A percentile compares a stretch with the other conserved stretches of the same genome.
Evolutionary conservation across 2,113 vertebrate species (phyloP).

Genomic region (Symphodus melops): DNA sequence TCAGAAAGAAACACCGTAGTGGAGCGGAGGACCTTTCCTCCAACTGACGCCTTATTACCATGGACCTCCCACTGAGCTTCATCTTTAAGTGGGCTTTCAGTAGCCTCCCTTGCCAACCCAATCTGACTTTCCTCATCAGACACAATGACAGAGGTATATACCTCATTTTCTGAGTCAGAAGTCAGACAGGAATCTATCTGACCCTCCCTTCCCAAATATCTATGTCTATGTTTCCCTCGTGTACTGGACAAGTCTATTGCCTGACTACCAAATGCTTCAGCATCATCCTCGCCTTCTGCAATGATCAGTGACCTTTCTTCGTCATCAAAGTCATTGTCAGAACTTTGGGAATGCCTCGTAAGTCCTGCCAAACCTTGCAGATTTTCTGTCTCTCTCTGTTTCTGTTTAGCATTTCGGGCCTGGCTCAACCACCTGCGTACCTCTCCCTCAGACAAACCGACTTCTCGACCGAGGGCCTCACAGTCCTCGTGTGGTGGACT

Average conservation of each 20-base stretch:
- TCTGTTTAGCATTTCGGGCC: slow-evolving; percentile 75
- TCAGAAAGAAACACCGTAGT: slow-evolving; percentile 85
- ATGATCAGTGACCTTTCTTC: slow-evolving; percentile 80
- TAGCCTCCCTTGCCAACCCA: slow-evolving; percentile 70
- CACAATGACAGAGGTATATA: slow-evolving; percentile 85
- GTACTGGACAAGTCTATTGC: slow-evolving; percentile 81
- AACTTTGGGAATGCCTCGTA: slow-evolving; percentile 27
- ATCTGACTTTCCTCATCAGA: slow-evolving; percentile 84
- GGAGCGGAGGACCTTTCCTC: slow-evolving; percentile 84
- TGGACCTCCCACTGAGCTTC: slow-evolving; percentile 60
- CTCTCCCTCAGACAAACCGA: slow-evolving; percentile 81
- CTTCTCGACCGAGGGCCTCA: slow-evolving; percentile 82
- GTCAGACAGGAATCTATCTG: slow-evolving; percentile 79
- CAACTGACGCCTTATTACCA: slow-evolving; percentile 67
- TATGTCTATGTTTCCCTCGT: slow-evolving; percentile 67
- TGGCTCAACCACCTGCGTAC: slow-evolving; percentile 81
- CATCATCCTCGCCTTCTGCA: slow-evolving; percentile 78
- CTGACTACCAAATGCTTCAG: slow-evolving; percentile 65
- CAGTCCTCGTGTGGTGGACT: slow-evolving; percentile 84
- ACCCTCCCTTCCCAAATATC: slow-evolving; percentile 54
- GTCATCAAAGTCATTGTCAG: slow-evolving; percentile 74
- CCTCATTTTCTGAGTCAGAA: slow-evolving; percentile 83
- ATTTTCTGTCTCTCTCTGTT: slow-evolving; percentile 50
- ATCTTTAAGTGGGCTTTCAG: slow-evolving; percentile 75
- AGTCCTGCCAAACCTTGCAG: slow-evolving; percentile 9